Evolutionary conservation across 2,888 invertebrate species (phyloP), one percentile per base, ranked within the genome.

Genomic region (Synanthedon formicaeformis): DNA sequence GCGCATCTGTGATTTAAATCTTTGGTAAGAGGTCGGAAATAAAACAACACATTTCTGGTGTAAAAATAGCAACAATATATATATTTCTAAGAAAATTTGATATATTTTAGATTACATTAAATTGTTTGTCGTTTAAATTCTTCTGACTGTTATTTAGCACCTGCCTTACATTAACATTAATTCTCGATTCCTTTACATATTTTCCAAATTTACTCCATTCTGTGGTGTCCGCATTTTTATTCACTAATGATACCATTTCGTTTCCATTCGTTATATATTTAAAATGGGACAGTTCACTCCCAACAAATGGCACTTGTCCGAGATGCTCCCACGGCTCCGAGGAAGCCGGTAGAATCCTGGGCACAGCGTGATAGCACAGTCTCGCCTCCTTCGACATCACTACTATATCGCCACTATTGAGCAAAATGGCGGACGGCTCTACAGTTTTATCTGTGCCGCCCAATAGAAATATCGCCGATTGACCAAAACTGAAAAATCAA

Each of bases 91-190:
- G 16, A 16, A 49, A 49, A 10, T 14, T 11, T 49, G 2, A 4
- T 18, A 49, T 60, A 61, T 58, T 60, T 54, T 52, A 56, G 50
- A 41, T 50, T 52, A 58, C 54, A 63, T 60, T 66, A 66, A 67
- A 67, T 56, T 61, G 55, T 55, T 57, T 18, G 67, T 71, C 66
- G 55, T 55, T 58, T 64, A 90, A 75, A 67, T 67, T 70, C 53
- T 59, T 79, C 62, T 92, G 90, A 56, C 89, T 91, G 63, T 86
- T 78, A 73, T 89, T 87, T 65, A 96, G 82, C 41, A 98, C 97
- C 86, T 98, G 98, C 69, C 98, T 87, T 6, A 98, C 92, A 89
- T 98, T 99, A 60, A 99, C 90, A 86, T 99, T 99, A 53, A 99
- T 95, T 70, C 99, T 91, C 40, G 94, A 93, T 62, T 89, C 87